phyloP scores from a whole-genome alignment of 2,888 invertebrate species.

The Helleia helle region DNA sequence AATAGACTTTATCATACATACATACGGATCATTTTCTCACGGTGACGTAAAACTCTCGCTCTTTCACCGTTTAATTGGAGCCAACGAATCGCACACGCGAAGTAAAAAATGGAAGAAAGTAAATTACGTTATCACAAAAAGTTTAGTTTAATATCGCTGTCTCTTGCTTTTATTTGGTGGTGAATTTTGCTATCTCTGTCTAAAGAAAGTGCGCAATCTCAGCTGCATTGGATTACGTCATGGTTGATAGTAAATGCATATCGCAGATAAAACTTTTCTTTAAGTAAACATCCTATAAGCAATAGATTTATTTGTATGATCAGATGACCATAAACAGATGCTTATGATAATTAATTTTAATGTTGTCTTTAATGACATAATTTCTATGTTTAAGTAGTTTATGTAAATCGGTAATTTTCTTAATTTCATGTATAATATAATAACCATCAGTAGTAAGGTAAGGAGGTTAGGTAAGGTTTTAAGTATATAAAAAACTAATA shows the following conservation, averaged over 20 bases:
- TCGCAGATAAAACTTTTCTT: constrained; percentile 17
- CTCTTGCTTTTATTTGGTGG: constrained; percentile 28
- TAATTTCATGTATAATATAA: too few relatives aligned
- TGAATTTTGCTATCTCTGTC: constrained; percentile 33
- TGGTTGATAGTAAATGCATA: constrained; percentile 30
- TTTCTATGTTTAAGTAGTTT: too few relatives aligned
- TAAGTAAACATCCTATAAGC: too few relatives aligned
- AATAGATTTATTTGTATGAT: too few relatives aligned
- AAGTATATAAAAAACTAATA: too few relatives aligned
- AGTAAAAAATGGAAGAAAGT: constrained; percentile 57
- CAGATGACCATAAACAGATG: too few relatives aligned
- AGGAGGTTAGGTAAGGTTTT: too few relatives aligned
- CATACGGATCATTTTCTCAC: constrained; percentile 24
- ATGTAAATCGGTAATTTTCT: too few relatives aligned
- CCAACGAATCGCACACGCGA: constrained; percentile 48
- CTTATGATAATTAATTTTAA: too few relatives aligned
- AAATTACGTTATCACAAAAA: constrained; percentile 49
- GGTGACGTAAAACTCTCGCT: constrained; percentile 49
- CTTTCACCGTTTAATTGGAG: constrained; percentile 56
- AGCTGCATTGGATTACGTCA: constrained; percentile 56
- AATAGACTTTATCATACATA: constrained; percentile 12
- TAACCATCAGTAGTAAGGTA: too few relatives aligned
- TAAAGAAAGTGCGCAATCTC: constrained; percentile 56
- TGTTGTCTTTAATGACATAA: too few relatives aligned
- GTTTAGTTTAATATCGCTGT: constrained; percentile 51